Conservation (phyloP, 1,140 invertebrate species). For the Zaprionus ornatus region DNA sequence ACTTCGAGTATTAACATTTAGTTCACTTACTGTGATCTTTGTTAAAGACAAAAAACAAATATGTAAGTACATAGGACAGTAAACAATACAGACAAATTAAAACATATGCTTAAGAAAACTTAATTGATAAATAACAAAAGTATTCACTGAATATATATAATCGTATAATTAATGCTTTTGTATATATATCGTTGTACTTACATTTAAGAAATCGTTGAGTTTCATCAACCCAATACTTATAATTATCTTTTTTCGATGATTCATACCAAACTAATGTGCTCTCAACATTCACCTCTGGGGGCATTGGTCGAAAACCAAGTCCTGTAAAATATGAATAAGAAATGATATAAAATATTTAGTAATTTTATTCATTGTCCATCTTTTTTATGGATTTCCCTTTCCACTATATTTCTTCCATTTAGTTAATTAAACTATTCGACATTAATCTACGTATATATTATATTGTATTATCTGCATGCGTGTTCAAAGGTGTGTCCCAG, state of each 20-base stretch:
- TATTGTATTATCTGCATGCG: too few relatives aligned
- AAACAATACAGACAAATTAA: conserved; percentile 8
- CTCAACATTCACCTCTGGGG: conserved; percentile 93
- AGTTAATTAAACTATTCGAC: not conserved
- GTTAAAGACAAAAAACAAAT: conserved; percentile 54
- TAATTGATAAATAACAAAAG: not conserved
- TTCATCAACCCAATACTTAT: conserved; percentile 90
- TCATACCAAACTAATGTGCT: conserved; percentile 97
- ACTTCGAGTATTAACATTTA: conserved; percentile 3
- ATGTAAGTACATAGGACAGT: conserved; percentile 24
- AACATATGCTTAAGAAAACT: not conserved
- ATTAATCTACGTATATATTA: not conserved
- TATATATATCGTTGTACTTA: conserved; percentile 45
- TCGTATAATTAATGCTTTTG: not conserved
- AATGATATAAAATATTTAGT: conserved; percentile 6
- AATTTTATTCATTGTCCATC: conserved; percentile 3
- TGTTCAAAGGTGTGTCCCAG: too few relatives aligned
- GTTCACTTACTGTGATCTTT: conserved; percentile 69
- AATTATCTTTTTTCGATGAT: conserved; percentile 90
- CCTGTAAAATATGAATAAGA: conserved; percentile 85
- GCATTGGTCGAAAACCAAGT: conserved; percentile 96
- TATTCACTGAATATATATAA: conserved; percentile 8
- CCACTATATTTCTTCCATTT: conserved; percentile 19
- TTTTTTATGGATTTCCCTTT: conserved; percentile 5
- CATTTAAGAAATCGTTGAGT: conserved; percentile 84